A percentile compares a stretch with the other conserved stretches of the same genome.
Conservation (phyloP, 2,888 invertebrate genomes). For the Agonum fuliginosum region DNA sequence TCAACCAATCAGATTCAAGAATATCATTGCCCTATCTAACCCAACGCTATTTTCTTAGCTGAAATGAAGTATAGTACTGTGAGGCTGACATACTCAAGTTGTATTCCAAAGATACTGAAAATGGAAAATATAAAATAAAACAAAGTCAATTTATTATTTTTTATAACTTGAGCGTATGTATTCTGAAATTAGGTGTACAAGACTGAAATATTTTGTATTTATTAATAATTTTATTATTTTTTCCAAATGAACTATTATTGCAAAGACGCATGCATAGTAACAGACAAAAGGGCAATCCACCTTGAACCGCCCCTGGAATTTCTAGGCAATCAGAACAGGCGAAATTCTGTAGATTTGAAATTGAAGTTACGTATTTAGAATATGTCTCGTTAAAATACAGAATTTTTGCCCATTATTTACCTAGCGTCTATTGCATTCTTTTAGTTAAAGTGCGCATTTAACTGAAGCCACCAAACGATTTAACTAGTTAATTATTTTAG, state of each 20-base stretch:
- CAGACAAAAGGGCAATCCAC: slow-evolving; percentile 32
- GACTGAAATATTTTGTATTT: slow-evolving; percentile 52
- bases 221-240: slow-evolving; percentile 51
- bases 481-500: slow-evolving; percentile 1
- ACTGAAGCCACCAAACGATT: not conserved
- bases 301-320: slow-evolving; percentile 11
- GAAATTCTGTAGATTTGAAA: slow-evolving; percentile 30
- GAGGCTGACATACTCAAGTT: too few species aligned
- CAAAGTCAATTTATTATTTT: slow-evolving; percentile 16
- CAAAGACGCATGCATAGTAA: slow-evolving; percentile 47
- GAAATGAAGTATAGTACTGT: too few species aligned
- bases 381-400: slow-evolving; percentile 24
- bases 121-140: slow-evolving; percentile 2
- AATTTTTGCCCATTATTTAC: slow-evolving; percentile 6
- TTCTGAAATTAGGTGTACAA: slow-evolving; percentile 51
- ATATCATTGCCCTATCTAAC: too few species aligned
- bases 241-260: slow-evolving; percentile 50
- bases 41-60: too few species aligned
- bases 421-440: slow-evolving; percentile 46
- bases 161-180: slow-evolving; percentile 54
- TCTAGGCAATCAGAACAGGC: slow-evolving; percentile 17
- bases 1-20: too few species aligned
- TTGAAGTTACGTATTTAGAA: slow-evolving; percentile 20
- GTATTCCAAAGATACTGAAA: not conserved
- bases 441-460: slow-evolving; percentile 19